These are phyloP conservation scores for Anodontia alba DNA, from an alignment of 2,888 invertebrate species.

Conservation along the genomic window DNA sequence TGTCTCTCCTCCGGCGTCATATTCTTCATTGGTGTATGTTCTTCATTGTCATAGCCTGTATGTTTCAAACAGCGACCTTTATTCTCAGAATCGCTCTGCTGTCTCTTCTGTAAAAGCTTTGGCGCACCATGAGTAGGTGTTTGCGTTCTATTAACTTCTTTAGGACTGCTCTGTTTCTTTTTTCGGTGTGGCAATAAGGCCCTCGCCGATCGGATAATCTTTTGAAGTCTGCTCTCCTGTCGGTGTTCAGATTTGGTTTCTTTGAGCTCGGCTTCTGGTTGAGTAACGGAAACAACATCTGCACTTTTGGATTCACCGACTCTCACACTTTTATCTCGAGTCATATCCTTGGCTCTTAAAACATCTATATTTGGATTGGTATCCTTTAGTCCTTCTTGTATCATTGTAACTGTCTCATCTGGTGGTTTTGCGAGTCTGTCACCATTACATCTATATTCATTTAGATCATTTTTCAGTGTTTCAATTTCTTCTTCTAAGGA, in stretches of 20 bases:
- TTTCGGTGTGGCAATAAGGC: not conserved
- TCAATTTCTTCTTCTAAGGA: not conserved
- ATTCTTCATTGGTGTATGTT: no score
- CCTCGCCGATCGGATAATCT: not conserved
- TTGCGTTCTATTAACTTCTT: no score
- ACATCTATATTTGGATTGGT: not conserved
- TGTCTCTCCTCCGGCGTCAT: no score
- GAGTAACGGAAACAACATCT: not conserved
- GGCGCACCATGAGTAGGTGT: no score
- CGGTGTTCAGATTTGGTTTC: not conserved
- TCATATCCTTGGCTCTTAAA: no score
- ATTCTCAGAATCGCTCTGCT: no score
- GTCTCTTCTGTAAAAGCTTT: no score
- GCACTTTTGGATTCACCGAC: not conserved
- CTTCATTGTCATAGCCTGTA: no score
- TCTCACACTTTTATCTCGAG: not conserved
- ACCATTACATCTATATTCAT: not conserved
- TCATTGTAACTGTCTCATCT: not conserved
- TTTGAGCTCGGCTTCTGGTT: not conserved
- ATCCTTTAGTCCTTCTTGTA: not conserved
- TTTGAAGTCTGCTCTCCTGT: not conserved
- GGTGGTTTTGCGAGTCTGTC: not conserved
- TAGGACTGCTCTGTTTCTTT: no score
- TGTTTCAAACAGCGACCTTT: no score
- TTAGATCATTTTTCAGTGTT: not conserved